A percentile compares a stretch with the other conserved stretches of the same genome.
Conservation (phyloP, 2,888 invertebrate species). For the Mimas tiliae region DNA sequence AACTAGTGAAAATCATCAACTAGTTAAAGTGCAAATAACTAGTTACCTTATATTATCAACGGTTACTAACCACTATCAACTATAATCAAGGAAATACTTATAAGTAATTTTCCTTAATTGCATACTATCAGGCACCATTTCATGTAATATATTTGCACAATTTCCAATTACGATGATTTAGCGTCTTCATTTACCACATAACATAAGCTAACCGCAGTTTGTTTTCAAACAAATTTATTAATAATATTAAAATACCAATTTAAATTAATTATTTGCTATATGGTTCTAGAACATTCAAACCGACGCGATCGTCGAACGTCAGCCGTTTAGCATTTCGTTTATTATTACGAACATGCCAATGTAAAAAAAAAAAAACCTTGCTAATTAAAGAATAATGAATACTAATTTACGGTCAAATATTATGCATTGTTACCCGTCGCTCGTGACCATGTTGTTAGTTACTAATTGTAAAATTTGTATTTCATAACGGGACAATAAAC, state of each 20-base stretch:
- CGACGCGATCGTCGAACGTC: neutral
- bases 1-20: too few species aligned
- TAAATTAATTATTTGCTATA: neutral
- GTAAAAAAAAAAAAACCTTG: slow-evolving; percentile 35
- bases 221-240: neutral
- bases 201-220: neutral
- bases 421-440: slow-evolving; percentile 2
- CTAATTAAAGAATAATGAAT: slow-evolving; percentile 36
- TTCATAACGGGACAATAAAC: neutral
- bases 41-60: too few species aligned
- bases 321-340: neutral
- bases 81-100: too few species aligned
- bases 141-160: too few species aligned
- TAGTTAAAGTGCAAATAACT: too few species aligned
- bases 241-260: neutral
- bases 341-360: slow-evolving; percentile 10
- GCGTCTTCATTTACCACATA: neutral
- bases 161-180: too few species aligned
- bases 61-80: too few species aligned
- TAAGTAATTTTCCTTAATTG: too few species aligned
- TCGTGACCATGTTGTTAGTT: neutral
- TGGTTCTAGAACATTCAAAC: neutral
- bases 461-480: neutral
- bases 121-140: neutral
- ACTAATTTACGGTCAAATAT: slow-evolving; percentile 28